Evolutionary conservation across 2,113 vertebrate genomes (phyloP).

Genomic region (Halcyon malimbica): DNA sequence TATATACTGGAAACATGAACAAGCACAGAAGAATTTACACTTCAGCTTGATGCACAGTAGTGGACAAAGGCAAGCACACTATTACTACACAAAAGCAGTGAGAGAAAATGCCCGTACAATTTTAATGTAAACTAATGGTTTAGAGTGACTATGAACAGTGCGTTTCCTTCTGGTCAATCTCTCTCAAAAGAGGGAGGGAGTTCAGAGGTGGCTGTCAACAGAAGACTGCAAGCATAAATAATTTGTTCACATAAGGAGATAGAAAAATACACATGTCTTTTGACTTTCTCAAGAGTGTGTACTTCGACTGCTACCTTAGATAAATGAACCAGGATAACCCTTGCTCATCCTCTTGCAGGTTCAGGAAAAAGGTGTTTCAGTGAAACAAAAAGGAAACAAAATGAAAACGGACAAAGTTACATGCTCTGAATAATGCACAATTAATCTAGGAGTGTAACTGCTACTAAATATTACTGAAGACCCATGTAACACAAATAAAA

Average conservation of each 20-base stretch:
- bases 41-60: neutral
- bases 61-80: neutral
- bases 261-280: too few species aligned
- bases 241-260: neutral
- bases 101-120: neutral
- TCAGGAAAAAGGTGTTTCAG: neutral
- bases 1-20: neutral
- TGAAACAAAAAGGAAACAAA: neutral
- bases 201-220: neutral
- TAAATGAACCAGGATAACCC: neutral
- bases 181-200: neutral
- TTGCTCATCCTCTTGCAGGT: neutral
- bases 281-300: neutral
- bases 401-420: conserved; percentile 1
- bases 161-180: neutral
- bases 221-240: neutral
- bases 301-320: neutral
- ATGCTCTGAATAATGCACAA: neutral
- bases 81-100: neutral
- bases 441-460: neutral
- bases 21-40: neutral
- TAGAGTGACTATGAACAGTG: neutral
- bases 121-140: neutral
- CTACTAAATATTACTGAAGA: neutral
- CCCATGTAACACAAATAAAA: neutral